Conservation (phyloP, 2,888 invertebrate genomes). For the Crossocerus cetratus region DNA sequence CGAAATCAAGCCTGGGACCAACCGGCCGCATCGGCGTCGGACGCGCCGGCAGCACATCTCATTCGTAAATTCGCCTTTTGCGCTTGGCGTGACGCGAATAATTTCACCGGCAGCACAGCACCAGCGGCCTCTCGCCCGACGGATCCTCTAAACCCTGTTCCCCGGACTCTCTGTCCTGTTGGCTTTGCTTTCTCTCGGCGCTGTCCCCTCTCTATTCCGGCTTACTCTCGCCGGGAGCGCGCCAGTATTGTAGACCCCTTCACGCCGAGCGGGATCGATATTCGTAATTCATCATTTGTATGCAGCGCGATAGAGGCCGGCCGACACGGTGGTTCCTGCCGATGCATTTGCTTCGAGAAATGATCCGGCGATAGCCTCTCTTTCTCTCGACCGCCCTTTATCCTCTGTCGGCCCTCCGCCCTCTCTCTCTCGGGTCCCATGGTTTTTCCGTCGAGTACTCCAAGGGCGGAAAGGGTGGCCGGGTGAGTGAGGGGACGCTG, state of each 20-base stretch:
- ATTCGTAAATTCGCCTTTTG: constrained; percentile 69
- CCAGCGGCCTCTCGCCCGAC: constrained; percentile 15
- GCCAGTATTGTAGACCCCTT: constrained; percentile 42
- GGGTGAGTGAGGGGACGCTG: not conserved
- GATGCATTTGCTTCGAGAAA: constrained; percentile 58
- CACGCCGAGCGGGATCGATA: constrained; percentile 65
- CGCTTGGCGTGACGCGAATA: constrained; percentile 66
- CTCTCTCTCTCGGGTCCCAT: too few relatives aligned
- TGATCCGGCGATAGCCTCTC: constrained; percentile 56
- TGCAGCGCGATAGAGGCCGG: constrained; percentile 70
- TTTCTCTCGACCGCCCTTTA: not conserved
- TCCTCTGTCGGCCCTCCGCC: not conserved
- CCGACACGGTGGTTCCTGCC: constrained; percentile 55
- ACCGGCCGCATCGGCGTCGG: constrained; percentile 55
- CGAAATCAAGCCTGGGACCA: constrained; percentile 69
- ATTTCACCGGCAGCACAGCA: constrained; percentile 58
- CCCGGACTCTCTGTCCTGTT: constrained; percentile 10
- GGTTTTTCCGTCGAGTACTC: not conserved
- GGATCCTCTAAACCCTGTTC: not conserved
- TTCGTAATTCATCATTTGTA: constrained; percentile 77
- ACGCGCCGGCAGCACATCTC: constrained; percentile 58
- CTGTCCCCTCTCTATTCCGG: constrained; percentile 6
- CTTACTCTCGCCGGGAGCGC: constrained; percentile 26
- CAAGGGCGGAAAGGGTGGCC: not conserved
- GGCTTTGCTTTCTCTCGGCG: constrained; percentile 9